Base-by-base conservation (phyloP, 2,888 invertebrate genomes). In the Nowickia ferox region DNA sequence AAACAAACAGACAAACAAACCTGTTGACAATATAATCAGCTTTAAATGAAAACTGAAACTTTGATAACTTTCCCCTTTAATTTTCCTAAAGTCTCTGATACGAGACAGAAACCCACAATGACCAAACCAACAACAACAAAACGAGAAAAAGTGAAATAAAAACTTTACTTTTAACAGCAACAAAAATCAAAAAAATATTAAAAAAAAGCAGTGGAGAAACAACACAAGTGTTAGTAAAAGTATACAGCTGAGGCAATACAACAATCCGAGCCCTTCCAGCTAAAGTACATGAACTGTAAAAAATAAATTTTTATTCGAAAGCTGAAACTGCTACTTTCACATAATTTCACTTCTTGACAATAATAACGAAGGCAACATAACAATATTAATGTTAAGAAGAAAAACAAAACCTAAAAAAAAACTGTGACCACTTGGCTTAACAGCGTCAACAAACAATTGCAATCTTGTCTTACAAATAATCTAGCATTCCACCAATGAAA, bases 11-110 rank as follows among this genome's bases (percentile, higher is more conserved):
- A 80, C 77, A 30, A 30, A 30, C 48, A 82, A 76, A 86, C 83
- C 86, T 86, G 86, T 86, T 86, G 86, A 86, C 82, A 76, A 61
- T 79, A 61, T 86, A 86, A 86, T 86, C 79, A 79, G 83, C 75
- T 86, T 79, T 78, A 66, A 79, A 79, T 79, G 79, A 79, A 86
- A 75, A 76, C 82, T 75, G 53, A 85, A 57, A 75, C 79, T 75
- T 69, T 71, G 38, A 9, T 59, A 83, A 69, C 53, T 75, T 81
- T 81, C 57, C n/a, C 30, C 42, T 30, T 22, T 69, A 57, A 2
- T 59, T 40, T 53, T 75, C 51, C 19, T 13, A 9, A 30, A 69
- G 3, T 71, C 53, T 46, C 65, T 65, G 10, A 55, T 55, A 30
- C 38, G n/a, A 55, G 38, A 8, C 42, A 9, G 59, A 19, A 61